These are phyloP conservation scores for Meganola albula DNA, from an alignment of 2,888 invertebrate genomes.

Conservation along the genomic window DNA sequence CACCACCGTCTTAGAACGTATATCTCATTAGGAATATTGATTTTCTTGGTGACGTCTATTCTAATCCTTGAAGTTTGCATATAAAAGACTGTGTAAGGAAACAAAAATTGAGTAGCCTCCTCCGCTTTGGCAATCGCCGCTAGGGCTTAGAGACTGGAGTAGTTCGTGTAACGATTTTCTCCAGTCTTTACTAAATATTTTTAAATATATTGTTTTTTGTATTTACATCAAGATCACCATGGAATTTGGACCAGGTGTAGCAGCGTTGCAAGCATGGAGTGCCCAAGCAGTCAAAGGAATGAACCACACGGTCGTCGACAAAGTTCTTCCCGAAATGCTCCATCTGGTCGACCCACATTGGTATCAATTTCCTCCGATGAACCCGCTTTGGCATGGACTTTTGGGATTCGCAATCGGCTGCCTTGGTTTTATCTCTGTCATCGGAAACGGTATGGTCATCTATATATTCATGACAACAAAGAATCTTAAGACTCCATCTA, in stretches of 20 bases:
- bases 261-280: conserved; percentile 69
- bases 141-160: conserved; percentile 73
- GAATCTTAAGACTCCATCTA: conserved; percentile 90
- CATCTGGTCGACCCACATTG: conserved; percentile 87
- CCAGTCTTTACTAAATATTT: too few relatives aligned
- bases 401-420: conserved; percentile 87
- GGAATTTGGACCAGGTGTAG: conserved; percentile 58
- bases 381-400: conserved; percentile 91
- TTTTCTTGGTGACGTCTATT: conserved; percentile 51
- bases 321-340: conserved; percentile 85
- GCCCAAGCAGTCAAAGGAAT: conserved; percentile 63
- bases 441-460: conserved; percentile 85
- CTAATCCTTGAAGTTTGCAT: conserved; percentile 52
- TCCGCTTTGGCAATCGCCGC: conserved; percentile 53
- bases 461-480: conserved; percentile 87
- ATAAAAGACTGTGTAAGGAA: conserved; percentile 50
- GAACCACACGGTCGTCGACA: conserved; percentile 90
- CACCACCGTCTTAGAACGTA: conserved; percentile 55
- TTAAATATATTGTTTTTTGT: too few relatives aligned
- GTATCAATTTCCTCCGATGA: conserved; percentile 94
- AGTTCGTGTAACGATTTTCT: conserved; percentile 77
- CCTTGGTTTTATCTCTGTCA: conserved; percentile 82
- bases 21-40: conserved; percentile 75
- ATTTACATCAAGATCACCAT: conserved; percentile 43
- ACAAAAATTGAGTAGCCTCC: conserved; percentile 63